A percentile compares a stretch with the other conserved stretches of the same genome.
Evolutionary conservation across 2,113 vertebrate species (phyloP).

Genomic region (Danio rerio): GRCz12tu NC_133185.1:42775501-42776000

Average conservation of each 20-base stretch:
- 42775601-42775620: neutral
- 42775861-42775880: too few species aligned
- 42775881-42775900: too few species aligned
- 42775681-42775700: neutral
- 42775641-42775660: conserved; percentile 23
- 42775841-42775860: too few species aligned
- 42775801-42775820: too few species aligned
- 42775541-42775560: conserved; percentile 29
- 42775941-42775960: too few species aligned
- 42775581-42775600: neutral
- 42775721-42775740: neutral
- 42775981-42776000: too few species aligned
- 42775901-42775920: too few species aligned
- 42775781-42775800: neutral
- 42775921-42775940: too few species aligned
- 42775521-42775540: conserved; percentile 56
- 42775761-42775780: neutral
- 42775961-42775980: too few species aligned
- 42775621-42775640: conserved; percentile 27
- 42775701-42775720: neutral
- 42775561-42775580: conserved; percentile 40
- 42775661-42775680: neutral
- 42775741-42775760: neutral
- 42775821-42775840: too few species aligned
- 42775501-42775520: conserved; percentile 68